Evolutionary conservation across 2,113 vertebrate species (phyloP).

Genomic region (Lepisosteus osseus): DNA sequence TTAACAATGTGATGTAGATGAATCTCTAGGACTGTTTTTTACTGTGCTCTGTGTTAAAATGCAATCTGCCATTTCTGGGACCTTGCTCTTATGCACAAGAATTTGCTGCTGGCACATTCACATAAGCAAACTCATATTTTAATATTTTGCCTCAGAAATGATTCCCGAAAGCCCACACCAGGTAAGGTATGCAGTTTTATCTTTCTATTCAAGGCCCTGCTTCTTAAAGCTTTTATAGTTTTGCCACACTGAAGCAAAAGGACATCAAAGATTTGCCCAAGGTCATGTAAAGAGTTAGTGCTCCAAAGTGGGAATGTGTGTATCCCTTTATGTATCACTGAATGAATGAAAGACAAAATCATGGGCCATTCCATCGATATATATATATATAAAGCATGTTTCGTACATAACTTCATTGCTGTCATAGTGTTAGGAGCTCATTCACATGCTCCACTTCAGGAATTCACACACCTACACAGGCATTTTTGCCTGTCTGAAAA

Average conservation of each 20-base stretch:
- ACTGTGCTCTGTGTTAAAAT: too few species aligned
- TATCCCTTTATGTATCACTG: slow-evolving; percentile 11
- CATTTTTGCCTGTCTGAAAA: background rate
- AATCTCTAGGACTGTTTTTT: too few species aligned
- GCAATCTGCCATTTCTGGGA: too few species aligned
- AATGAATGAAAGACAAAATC: slow-evolving; percentile 16
- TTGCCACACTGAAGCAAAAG: background rate
- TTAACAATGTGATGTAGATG: too few species aligned
- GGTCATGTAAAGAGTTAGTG: background rate
- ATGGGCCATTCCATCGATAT: background rate
- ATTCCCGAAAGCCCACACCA: background rate
- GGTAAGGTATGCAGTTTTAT: background rate
- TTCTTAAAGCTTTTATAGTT: slow-evolving; percentile 15
- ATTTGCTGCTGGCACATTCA: background rate
- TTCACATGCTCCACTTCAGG: too few species aligned
- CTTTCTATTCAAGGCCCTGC: background rate
- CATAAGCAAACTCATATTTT: background rate
- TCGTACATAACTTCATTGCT: background rate
- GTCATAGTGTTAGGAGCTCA: too few species aligned
- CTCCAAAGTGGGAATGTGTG: slow-evolving; percentile 6
- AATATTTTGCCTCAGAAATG: background rate
- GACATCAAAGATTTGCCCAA: slow-evolving; percentile 11
- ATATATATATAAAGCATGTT: slow-evolving; percentile 1
- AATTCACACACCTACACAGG: background rate
- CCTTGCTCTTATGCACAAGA: background rate